phyloP scores from a whole-genome alignment of 2,797 vertebrate genomes.

The Rhynchotus rufescens region DNA sequence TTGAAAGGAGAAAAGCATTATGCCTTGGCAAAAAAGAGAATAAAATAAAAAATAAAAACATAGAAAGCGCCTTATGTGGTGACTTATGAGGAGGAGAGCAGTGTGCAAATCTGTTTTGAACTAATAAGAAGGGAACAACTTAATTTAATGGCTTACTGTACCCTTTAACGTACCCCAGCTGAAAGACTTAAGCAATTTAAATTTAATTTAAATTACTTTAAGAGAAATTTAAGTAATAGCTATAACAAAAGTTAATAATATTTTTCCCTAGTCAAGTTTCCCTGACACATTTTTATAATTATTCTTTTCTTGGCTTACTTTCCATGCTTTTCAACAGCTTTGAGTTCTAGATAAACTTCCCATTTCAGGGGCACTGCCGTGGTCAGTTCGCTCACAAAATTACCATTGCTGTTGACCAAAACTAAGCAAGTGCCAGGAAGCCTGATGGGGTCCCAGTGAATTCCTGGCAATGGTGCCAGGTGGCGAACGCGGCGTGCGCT shows the following conservation, averaged over 20 bases:
- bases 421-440: slow-evolving; percentile 17
- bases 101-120: neutral
- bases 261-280: neutral
- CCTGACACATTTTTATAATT: neutral
- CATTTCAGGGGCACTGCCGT: neutral
- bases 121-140: neutral
- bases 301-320: neutral
- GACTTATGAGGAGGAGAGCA: neutral
- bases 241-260: neutral
- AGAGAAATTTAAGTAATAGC: neutral
- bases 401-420: slow-evolving; percentile 13
- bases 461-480: slow-evolving; percentile 32
- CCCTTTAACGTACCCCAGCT: neutral
- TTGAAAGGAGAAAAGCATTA: neutral
- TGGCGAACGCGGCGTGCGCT: neutral
- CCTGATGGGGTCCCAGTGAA: neutral
- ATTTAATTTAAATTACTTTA: neutral
- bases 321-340: neutral
- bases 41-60: neutral
- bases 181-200: neutral
- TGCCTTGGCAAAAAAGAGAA: neutral
- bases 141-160: neutral
- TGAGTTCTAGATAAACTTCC: neutral
- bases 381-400: neutral
- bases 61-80: neutral